A percentile compares a stretch with the other conserved stretches of the same genome.
phyloP scores from a whole-genome alignment of 2,797 vertebrate genomes.

The Halcyon leucocephala region DNA sequence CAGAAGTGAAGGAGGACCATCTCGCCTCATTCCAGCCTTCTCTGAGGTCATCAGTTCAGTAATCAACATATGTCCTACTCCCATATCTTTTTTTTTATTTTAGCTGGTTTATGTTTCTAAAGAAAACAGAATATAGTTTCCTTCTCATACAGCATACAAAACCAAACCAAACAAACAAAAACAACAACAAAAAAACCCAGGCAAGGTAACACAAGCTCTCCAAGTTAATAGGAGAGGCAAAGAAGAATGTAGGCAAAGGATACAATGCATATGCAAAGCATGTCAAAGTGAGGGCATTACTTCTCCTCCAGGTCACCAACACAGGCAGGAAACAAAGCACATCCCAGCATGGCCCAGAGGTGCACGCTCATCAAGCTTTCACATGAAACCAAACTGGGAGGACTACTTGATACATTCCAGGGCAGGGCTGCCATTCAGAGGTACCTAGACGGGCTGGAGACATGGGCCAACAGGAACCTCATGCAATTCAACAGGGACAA shows the following conservation, averaged over 20 bases:
- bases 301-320: neutral
- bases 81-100: neutral
- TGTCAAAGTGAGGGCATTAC: rapidly evolving
- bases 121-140: neutral
- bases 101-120: neutral
- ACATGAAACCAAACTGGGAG: neutral
- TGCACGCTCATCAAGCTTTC: neutral
- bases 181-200: neutral
- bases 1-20: neutral
- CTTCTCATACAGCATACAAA: neutral
- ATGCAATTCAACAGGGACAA: neutral
- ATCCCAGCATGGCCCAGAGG: neutral
- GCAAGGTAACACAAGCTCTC: neutral
- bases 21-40: neutral
- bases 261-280: rapidly evolving
- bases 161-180: neutral
- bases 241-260: neutral
- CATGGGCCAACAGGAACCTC: neutral
- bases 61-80: neutral
- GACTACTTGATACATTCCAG: neutral
- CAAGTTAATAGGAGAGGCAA: neutral
- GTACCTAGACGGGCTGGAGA: neutral
- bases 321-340: neutral
- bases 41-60: neutral
- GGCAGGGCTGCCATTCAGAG: neutral